A percentile compares a stretch with the other conserved stretches of the same genome.
Conservation (phyloP, 1,140 invertebrate genomes). For the Drosophila biarmipes region DNA sequence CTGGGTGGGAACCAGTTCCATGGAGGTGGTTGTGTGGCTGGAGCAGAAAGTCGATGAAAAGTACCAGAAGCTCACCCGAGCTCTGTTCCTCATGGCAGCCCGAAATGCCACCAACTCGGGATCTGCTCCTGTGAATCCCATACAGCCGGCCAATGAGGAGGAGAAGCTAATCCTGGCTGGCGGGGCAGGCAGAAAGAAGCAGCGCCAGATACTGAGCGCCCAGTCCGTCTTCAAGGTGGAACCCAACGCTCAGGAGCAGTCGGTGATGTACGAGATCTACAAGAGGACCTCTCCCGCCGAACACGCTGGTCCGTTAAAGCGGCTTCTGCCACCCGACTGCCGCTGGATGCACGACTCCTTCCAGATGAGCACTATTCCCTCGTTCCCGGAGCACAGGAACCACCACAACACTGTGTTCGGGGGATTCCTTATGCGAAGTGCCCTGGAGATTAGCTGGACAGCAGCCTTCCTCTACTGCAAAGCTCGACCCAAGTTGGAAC, state of each 20-base stretch:
- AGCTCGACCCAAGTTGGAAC: conserved; percentile 86
- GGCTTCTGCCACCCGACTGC: conserved; percentile 86
- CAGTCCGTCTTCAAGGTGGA: conserved; percentile 87
- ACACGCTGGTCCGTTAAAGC: conserved; percentile 63
- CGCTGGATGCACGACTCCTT: conserved; percentile 88
- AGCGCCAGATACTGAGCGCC: conserved; percentile 84
- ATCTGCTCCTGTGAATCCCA: conserved; percentile 88
- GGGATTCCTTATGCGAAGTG: conserved; percentile 92
- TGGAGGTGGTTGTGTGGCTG: conserved; percentile 90
- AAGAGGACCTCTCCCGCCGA: conserved; percentile 85
- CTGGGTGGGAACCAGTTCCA: conserved; percentile 90
- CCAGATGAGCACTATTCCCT: conserved; percentile 66
- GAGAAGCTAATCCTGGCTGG: conserved; percentile 87
- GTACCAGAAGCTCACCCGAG: conserved; percentile 88
- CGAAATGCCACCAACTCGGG: conserved; percentile 88
- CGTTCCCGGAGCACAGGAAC: conserved; percentile 86
- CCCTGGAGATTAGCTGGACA: conserved; percentile 90
- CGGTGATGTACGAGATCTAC: conserved; percentile 89
- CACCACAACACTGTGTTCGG: conserved; percentile 93
- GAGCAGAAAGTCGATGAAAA: conserved; percentile 87
- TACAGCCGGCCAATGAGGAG: conserved; percentile 87
- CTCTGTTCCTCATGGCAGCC: conserved; percentile 90
- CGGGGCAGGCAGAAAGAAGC: conserved; percentile 87
- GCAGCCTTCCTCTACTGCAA: conserved; percentile 87
- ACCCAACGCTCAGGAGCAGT: conserved; percentile 88